Evolutionary conservation across 2,113 vertebrate species (phyloP).

Genomic region (Haplotaxodon microlepis): DNA sequence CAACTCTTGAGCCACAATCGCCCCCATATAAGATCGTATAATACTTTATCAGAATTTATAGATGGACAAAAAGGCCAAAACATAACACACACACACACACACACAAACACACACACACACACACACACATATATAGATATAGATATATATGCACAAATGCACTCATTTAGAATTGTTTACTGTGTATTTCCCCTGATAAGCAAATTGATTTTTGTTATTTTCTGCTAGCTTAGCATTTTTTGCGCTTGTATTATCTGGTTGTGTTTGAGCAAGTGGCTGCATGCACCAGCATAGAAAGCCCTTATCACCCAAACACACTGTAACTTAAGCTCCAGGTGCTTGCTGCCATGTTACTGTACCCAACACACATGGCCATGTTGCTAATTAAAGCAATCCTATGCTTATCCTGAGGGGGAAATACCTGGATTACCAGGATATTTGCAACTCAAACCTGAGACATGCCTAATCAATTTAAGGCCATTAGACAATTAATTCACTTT

Average conservation of each 20-base stretch:
- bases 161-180: background rate
- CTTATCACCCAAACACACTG: slow-evolving; percentile 39
- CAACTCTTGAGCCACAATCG: background rate
- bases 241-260: slow-evolving; percentile 7
- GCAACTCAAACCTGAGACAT: slow-evolving; percentile 62
- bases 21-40: background rate
- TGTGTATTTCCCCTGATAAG: background rate
- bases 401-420: slow-evolving; percentile 62
- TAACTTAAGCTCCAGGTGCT: slow-evolving; percentile 51
- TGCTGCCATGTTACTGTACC: slow-evolving; percentile 42
- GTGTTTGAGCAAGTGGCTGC: slow-evolving; percentile 34
- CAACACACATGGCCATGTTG: slow-evolving; percentile 34
- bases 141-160: background rate
- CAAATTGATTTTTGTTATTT: slow-evolving; percentile 45
- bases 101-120: background rate
- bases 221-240: slow-evolving; percentile 35
- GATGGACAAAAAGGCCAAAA: background rate
- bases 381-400: slow-evolving; percentile 70
- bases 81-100: background rate
- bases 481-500: slow-evolving; percentile 69
- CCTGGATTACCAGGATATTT: slow-evolving; percentile 72
- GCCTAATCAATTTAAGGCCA: slow-evolving; percentile 69
- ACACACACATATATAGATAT: background rate
- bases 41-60: background rate
- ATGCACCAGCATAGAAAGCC: slow-evolving; percentile 17